Percentiles rank a stretch among this genome's conserved stretches.
Conservation (phyloP, 2,113 vertebrate species). For the Colaptes auratus region DNA sequence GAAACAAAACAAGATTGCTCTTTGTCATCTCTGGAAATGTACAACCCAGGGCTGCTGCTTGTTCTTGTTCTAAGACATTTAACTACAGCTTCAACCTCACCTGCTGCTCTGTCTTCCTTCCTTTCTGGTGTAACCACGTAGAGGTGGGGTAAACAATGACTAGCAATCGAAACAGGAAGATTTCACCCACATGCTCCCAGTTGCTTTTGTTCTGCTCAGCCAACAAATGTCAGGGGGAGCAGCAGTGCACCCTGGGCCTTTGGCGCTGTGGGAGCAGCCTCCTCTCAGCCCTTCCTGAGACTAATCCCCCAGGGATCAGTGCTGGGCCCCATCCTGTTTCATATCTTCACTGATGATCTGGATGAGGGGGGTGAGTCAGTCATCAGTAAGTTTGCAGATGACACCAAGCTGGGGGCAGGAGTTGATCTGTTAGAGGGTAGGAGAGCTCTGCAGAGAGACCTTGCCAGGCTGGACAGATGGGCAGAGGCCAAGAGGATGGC, state of each 20-base stretch:
- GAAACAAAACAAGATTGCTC: background rate
- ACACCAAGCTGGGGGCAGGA: too few species aligned
- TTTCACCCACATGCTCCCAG: background rate
- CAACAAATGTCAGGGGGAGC: rapidly evolving
- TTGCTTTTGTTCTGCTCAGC: background rate
- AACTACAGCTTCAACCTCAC: background rate
- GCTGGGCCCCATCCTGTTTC: too few species aligned
- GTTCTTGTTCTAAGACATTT: background rate
- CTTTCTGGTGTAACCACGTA: background rate
- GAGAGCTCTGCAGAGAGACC: too few species aligned
- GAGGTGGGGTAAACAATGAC: background rate
- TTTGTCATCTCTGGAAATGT: background rate
- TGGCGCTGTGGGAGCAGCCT: background rate
- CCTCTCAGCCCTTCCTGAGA: rapidly evolving
- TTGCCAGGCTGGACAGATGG: too few species aligned
- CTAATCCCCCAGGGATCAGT: too few species aligned
- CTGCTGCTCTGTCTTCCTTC: background rate
- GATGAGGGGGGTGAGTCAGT: too few species aligned
- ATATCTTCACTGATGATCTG: too few species aligned
- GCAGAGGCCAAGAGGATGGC: too few species aligned
- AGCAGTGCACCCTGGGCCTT: background rate
- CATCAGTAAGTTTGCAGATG: too few species aligned
- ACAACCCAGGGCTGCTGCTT: background rate
- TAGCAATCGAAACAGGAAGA: background rate
- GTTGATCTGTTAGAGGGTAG: too few species aligned